phyloP scores from a whole-genome alignment of 2,797 vertebrate genomes.

The Chrosomus eos region DNA sequence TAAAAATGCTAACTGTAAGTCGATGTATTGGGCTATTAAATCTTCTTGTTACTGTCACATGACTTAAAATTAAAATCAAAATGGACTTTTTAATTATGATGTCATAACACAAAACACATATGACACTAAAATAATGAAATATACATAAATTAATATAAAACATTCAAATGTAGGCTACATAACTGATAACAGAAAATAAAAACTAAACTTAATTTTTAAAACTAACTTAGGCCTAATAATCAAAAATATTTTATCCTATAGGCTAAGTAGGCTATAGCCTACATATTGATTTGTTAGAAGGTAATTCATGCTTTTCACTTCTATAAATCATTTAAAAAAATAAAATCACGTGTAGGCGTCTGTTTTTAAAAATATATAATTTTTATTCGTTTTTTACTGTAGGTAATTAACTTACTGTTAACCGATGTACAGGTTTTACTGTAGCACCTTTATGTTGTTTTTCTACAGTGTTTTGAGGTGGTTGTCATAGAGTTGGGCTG shows the following conservation, averaged over 20 bases:
- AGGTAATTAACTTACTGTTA: not conserved
- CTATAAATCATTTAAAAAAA: not conserved
- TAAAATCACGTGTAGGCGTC: not conserved
- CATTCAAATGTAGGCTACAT: not conserved
- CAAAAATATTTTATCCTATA: not conserved
- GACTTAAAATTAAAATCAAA: not conserved
- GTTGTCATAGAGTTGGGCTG: not conserved
- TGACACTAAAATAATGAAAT: not conserved
- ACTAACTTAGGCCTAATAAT: no score
- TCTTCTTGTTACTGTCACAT: not conserved
- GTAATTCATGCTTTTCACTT: not conserved
- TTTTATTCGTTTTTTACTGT: not conserved
- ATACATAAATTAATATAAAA: not conserved
- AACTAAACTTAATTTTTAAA: not conserved
- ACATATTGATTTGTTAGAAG: not conserved
- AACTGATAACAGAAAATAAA: not conserved
- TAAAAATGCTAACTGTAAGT: not conserved
- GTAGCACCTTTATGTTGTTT: not conserved
- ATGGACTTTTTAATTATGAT: not conserved
- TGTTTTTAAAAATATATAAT: fast-evolving
- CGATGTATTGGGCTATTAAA: not conserved
- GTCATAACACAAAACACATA: not conserved
- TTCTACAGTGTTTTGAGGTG: not conserved
- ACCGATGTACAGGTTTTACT: not conserved
- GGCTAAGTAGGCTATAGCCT: not conserved